phyloP scores from a whole-genome alignment of 1,140 invertebrate species.

The Brachionus asplanchnoidis region DNA sequence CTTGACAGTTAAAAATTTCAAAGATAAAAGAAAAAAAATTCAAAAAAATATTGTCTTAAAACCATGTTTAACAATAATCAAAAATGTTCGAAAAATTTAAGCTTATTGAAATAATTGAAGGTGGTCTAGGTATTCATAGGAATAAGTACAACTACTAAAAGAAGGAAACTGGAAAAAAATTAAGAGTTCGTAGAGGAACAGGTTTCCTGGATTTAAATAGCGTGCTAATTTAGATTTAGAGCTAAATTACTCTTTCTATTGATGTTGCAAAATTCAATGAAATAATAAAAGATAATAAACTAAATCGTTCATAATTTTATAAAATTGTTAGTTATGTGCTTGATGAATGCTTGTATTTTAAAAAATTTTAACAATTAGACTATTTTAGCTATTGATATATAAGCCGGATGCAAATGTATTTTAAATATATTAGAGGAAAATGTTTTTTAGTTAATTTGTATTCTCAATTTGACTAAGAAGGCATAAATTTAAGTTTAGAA shows the following conservation, averaged over 20 bases:
- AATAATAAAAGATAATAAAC: neutral
- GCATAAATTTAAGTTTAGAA: neutral
- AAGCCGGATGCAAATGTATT: neutral
- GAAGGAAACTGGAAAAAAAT: neutral
- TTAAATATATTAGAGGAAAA: neutral
- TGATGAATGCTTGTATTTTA: neutral
- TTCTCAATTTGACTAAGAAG: neutral
- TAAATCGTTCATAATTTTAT: neutral
- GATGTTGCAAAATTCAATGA: neutral
- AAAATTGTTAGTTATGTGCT: neutral
- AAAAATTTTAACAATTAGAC: neutral
- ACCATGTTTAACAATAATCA: too few species aligned
- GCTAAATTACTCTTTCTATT: neutral
- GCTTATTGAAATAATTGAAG: neutral
- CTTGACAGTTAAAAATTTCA: too few species aligned
- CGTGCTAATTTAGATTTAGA: neutral
- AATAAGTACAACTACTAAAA: neutral
- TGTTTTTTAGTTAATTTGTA: neutral
- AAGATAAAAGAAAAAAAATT: too few species aligned
- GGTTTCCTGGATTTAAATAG: neutral
- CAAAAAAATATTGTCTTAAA: too few species aligned
- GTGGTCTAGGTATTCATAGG: neutral
- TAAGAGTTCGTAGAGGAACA: neutral
- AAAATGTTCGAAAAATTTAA: neutral
- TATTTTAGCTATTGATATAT: neutral